Percentiles rank a stretch among this genome's conserved stretches.
phyloP scores from a whole-genome alignment of 1,140 invertebrate genomes.

The Drosophila santomea region DNA sequence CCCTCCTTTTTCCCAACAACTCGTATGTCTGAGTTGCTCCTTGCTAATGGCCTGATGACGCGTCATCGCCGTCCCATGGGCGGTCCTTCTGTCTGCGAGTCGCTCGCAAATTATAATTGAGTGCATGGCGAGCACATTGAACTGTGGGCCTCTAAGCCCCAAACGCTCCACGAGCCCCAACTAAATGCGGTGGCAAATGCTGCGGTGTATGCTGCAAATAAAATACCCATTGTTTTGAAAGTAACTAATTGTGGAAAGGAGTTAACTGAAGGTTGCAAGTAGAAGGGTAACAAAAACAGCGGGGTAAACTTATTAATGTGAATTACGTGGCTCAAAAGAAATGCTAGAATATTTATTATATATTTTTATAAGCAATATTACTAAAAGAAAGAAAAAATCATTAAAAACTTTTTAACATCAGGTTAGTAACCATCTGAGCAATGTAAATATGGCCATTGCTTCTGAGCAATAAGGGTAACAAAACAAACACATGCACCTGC shows the following conservation, averaged over 20 bases:
- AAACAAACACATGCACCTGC: slow-evolving; percentile 4
- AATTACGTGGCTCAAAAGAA: too few species aligned
- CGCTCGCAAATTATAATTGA: slow-evolving; percentile 75
- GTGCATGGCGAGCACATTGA: slow-evolving; percentile 75
- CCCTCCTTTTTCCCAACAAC: not conserved
- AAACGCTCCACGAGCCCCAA: not conserved
- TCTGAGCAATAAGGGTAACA: not conserved
- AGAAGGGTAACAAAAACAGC: too few species aligned
- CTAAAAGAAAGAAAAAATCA: not conserved
- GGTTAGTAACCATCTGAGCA: not conserved
- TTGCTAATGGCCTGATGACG: slow-evolving; percentile 64
- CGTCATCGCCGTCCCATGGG: slow-evolving; percentile 39
- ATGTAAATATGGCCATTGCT: too few species aligned
- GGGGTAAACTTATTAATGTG: too few species aligned
- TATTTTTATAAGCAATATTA: not conserved
- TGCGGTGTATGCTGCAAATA: not conserved
- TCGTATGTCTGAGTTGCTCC: slow-evolving; percentile 45
- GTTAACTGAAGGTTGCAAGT: not conserved
- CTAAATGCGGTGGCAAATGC: not conserved
- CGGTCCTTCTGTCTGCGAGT: slow-evolving; percentile 53
- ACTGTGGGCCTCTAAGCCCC: slow-evolving; percentile 32
- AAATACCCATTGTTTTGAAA: not conserved
- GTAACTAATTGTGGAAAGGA: too few species aligned
- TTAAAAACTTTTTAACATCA: not conserved
- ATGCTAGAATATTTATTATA: not conserved